Evolutionary conservation across 2,888 invertebrate genomes (phyloP), one percentile per base, ranked within the genome.

Genomic region (Thera obeliscata): DNA sequence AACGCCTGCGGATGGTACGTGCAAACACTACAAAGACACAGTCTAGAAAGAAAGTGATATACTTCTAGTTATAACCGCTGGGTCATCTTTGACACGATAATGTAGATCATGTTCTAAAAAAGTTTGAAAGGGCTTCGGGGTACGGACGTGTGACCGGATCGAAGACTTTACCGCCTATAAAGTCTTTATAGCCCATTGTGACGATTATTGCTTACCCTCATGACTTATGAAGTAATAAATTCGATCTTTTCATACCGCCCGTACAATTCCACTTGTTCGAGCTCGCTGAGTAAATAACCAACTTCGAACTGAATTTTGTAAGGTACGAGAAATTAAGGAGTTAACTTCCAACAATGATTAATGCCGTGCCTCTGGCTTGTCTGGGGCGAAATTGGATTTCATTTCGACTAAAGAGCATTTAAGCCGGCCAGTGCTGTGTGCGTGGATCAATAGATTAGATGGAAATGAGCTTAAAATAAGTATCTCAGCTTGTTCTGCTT

Each of bases 141-240:
- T 60, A 60, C 52, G 83, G 78, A 83, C 81, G 88, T 87, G 88
- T 85, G 86, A 87, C 83, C 80, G 83, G 88, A 89, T 91, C 91
- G 90, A 91, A 22, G 22, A 91, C 80, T 92, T 92, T 91, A 93
- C 87, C 87, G 88, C 90, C 91, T 90, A 93, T 93, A 93, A 93
- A 93, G 79, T 88, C 88, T 92, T 93, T 93, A 93, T 91, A 85
- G 90, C 90, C 90, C 90, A 92, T 93, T 93, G 91, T 93, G 89
- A 88, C 90, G 87, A 92, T 91, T 92, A 93, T 91, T 92, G 91
- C 92, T 91, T 90, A 89, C 92, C 91, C 90, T 88, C 86, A 88
- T 90, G 92, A 92, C 91, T 92, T 93, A 92, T 92, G 90, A 91
- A 91, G 91, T 90, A 89, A 91, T 92, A 92, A 93, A 91, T 90